Evolutionary conservation across 2,888 invertebrate species (phyloP).

Genomic region (Drosophila austrosaltans): DNA sequence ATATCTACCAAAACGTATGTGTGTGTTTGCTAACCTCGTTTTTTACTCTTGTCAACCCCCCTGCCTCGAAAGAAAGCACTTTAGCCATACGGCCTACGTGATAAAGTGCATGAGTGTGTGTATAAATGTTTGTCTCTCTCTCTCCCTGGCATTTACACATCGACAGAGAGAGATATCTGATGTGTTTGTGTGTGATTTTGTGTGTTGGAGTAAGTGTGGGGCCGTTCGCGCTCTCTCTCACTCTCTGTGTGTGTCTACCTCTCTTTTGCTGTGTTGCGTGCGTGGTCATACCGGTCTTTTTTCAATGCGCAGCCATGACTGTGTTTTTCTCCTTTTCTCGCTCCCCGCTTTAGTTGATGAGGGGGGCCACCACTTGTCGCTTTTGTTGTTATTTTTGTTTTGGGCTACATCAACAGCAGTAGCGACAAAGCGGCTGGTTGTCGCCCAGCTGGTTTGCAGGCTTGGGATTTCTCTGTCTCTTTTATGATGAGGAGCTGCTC

Average conservation of each 20-base stretch:
- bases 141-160: neutral
- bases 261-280: conserved; percentile 35
- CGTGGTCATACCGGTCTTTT: conserved; percentile 78
- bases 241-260: conserved; percentile 43
- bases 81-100: conserved; percentile 67
- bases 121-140: neutral
- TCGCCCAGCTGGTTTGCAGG: conserved; percentile 59
- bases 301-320: conserved; percentile 39
- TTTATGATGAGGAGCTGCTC: conserved; percentile 16
- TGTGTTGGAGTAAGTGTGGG: conserved; percentile 4
- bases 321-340: conserved; percentile 17
- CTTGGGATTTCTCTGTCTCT: conserved; percentile 43
- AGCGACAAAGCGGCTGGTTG: conserved; percentile 54
- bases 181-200: conserved; percentile 1
- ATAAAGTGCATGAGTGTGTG: conserved; percentile 49
- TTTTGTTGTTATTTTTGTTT: conserved; percentile 72
- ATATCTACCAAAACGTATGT: conserved; percentile 10
- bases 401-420: conserved; percentile 35
- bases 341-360: conserved; percentile 28
- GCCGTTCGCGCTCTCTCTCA: conserved; percentile 27
- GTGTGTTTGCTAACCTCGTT: conserved; percentile 61
- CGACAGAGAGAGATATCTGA: conserved; percentile 2
- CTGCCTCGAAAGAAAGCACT: conserved; percentile 38
- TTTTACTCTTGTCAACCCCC: conserved; percentile 38
- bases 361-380: conserved; percentile 67